Conservation (phyloP, 1,140 invertebrate species). For the Drosophila bocqueti region DNA sequence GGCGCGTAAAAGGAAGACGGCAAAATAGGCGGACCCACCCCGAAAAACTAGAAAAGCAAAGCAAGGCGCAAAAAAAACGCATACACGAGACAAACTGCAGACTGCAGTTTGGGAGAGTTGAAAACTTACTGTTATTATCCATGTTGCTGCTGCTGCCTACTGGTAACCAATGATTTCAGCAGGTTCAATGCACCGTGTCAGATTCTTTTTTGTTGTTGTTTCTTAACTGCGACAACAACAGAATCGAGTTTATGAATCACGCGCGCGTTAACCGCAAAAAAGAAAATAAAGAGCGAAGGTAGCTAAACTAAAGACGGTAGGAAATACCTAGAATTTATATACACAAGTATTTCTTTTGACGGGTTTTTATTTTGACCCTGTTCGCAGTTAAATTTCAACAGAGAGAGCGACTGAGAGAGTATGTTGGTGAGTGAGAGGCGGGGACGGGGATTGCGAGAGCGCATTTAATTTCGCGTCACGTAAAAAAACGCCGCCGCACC, state of each 20-base stretch:
- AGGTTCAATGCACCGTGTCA: slow-evolving; percentile 70
- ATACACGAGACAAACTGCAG: slow-evolving; percentile 8
- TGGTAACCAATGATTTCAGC: slow-evolving; percentile 52
- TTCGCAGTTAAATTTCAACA: slow-evolving; percentile 56
- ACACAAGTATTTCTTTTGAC: slow-evolving; percentile 38
- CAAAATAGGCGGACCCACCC: slow-evolving; percentile 71
- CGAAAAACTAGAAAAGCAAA: slow-evolving; percentile 51
- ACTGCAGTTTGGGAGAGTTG: slow-evolving; percentile 15
- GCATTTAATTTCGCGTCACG: slow-evolving; percentile 79
- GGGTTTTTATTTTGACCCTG: slow-evolving; percentile 78
- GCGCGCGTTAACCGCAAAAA: slow-evolving; percentile 71
- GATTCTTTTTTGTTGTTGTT: slow-evolving; percentile 19
- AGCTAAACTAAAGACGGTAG: slow-evolving; percentile 31
- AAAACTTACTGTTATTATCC: slow-evolving; percentile 41
- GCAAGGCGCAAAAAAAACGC: slow-evolving; percentile 10
- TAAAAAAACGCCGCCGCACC: slow-evolving; percentile 39
- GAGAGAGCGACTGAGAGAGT: slow-evolving; percentile 22
- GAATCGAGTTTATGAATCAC: slow-evolving; percentile 71
- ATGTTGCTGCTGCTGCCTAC: slow-evolving; percentile 37
- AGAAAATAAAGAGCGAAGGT: slow-evolving; percentile 35
- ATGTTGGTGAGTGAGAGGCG: slow-evolving; percentile 5
- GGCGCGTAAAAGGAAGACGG: slow-evolving; percentile 48
- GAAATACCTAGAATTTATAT: slow-evolving; percentile 69
- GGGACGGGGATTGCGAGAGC: slow-evolving; percentile 23
- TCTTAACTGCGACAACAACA: slow-evolving; percentile 29